phyloP scores from a whole-genome alignment of 2,113 vertebrate genomes.

The Geococcyx californianus region DNA sequence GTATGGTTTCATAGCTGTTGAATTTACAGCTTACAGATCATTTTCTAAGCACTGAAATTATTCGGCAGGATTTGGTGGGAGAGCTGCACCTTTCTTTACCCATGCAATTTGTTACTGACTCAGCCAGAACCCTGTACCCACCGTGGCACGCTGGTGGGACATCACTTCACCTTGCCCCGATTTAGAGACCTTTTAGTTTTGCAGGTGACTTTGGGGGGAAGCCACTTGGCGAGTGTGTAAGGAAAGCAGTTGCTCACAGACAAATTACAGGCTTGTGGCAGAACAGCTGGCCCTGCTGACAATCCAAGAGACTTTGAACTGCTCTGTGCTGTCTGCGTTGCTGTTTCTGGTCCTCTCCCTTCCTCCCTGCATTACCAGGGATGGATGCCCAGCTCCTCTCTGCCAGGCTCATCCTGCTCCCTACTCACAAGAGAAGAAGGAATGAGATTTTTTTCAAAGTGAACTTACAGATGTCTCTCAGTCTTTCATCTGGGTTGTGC shows the following conservation, averaged over 20 bases:
- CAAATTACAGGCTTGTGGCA: neutral
- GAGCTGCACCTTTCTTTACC: neutral
- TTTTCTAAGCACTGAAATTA: constrained; percentile 25
- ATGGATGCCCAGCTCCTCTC: neutral
- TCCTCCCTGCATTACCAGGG: neutral
- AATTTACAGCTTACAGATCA: neutral
- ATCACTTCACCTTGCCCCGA: neutral
- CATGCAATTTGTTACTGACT: neutral
- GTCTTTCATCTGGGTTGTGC: neutral
- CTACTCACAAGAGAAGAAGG: neutral
- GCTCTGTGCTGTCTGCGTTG: neutral
- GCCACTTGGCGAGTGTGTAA: neutral
- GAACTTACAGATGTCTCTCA: neutral
- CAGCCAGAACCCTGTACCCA: neutral
- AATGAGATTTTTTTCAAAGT: neutral
- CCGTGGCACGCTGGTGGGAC: neutral
- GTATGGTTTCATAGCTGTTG: neutral
- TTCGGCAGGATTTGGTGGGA: neutral
- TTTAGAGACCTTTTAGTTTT: neutral
- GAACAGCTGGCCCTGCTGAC: neutral
- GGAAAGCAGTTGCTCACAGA: neutral
- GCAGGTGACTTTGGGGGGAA: neutral
- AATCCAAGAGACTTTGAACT: neutral
- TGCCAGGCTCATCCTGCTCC: neutral
- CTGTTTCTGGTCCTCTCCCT: neutral